Evolutionary conservation across 1,140 invertebrate species (phyloP).

Genomic region (Drosophila santomea): DNA sequence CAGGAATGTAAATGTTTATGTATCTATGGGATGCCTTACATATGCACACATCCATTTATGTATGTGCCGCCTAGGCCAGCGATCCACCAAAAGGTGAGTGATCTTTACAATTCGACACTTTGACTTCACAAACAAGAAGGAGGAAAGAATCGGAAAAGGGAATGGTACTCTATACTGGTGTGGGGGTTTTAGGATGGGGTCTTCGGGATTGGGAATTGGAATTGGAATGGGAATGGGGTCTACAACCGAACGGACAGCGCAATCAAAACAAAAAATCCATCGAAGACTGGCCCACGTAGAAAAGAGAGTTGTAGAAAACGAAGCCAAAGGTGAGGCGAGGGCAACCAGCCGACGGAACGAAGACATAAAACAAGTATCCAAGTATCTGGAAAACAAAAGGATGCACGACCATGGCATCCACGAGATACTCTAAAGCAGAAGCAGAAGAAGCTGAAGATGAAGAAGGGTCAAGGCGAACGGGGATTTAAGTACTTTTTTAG

Average conservation of each 20-base stretch:
- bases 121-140: conserved; percentile 65
- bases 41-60: conserved; percentile 46
- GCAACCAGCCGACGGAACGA: conserved; percentile 50
- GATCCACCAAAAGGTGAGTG: conserved; percentile 71
- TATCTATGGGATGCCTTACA: conserved; percentile 54
- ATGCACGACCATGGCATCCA: conserved; percentile 6
- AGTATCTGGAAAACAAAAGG: conserved; percentile 10
- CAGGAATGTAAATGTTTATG: conserved; percentile 72
- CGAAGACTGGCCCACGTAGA: conserved; percentile 48
- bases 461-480: conserved; percentile 77
- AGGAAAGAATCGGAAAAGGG: conserved; percentile 32
- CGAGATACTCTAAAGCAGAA: conserved; percentile 25
- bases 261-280: conserved; percentile 77
- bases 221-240: conserved; percentile 7
- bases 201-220: neutral
- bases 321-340: conserved; percentile 67
- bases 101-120: conserved; percentile 82
- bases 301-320: conserved; percentile 73
- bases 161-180: conserved; percentile 2
- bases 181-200: conserved; percentile 2
- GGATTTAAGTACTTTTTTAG: conserved; percentile 61
- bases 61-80: conserved; percentile 42
- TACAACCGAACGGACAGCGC: conserved; percentile 42
- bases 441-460: conserved; percentile 16
- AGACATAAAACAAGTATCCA: conserved; percentile 82